phyloP scores from a whole-genome alignment of 2,888 invertebrate species.

The Caenorhabditis sp. region DNA sequence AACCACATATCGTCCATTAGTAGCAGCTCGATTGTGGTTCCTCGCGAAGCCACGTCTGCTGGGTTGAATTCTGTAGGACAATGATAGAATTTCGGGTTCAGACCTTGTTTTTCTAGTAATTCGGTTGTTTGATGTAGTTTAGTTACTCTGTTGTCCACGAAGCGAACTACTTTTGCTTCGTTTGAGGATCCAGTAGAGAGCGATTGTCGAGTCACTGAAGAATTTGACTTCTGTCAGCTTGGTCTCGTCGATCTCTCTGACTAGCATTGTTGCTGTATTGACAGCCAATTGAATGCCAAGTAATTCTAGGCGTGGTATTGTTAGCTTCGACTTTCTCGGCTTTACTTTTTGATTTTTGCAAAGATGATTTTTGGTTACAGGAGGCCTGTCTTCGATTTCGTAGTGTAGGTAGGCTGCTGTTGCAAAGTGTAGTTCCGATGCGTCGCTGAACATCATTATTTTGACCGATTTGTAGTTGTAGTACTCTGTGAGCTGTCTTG shows the following conservation, averaged over 20 bases:
- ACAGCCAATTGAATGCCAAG: conserved; percentile 30
- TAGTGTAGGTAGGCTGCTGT: conserved; percentile 13
- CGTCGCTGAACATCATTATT: conserved; percentile 38
- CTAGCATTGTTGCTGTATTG: not conserved
- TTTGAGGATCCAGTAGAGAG: conserved; percentile 34
- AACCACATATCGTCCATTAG: conserved; percentile 1
- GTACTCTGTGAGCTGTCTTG: not conserved
- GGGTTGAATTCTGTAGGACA: conserved; percentile 69
- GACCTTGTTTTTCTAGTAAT: not conserved
- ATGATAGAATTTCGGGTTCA: not conserved
- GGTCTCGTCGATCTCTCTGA: not conserved
- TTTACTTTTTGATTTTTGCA: conserved; percentile 31
- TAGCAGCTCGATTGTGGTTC: conserved; percentile 46
- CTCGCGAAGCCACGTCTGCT: conserved; percentile 74
- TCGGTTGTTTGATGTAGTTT: not conserved
- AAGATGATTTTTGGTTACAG: not conserved
- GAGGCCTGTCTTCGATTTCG: no score
- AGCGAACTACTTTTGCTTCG: not conserved
- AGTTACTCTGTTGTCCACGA: not conserved
- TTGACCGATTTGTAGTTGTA: not conserved
- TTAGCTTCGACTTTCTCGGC: not conserved
- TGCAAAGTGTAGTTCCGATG: conserved; percentile 13
- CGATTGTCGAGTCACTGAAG: conserved; percentile 42
- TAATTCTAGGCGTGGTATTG: conserved; percentile 57
- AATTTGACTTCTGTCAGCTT: not conserved